Evolutionary conservation across 2,797 vertebrate species (phyloP), one percentile per base, ranked within the genome.

Genomic region (Coranthus polyacanthus): DNA sequence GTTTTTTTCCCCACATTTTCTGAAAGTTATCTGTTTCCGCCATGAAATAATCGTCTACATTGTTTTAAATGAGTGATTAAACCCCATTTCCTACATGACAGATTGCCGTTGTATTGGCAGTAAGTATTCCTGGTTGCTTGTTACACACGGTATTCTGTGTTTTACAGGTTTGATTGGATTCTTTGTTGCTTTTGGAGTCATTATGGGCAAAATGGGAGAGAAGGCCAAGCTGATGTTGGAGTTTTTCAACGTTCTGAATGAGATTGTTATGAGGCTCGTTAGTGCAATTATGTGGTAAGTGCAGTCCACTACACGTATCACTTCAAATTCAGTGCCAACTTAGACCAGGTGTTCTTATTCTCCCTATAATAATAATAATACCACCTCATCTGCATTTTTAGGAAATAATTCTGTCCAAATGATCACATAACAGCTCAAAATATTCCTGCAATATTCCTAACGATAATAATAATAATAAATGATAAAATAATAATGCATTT

Each of bases 131-230:
- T 29, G 26, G 26, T 29, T 1, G 26, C 26, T n/a, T 29, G 26
- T 7, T 6, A 29, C 26, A 41, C 13, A 6, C 16, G 50, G 3
- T 57, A 12, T 78, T 50, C 16, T 68, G 10, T 50, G n/a, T 67
- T 12, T 55, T 58, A 58, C 83, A 99, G 98, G 98, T 88, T 85
- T 99, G 79, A 99, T 99, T 82, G 98, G 97, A 68, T 99, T 99
- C 88, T 99, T 99, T 90, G 97, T 99, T 62, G 96, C 97, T 36
- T 99, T 99, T 73, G 98, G 98, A 61, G 95, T 99, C 32, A 95
- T 95, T 68, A 99, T 99, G 98, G 97, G 97, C 21, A 99, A 98
- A 90, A 98, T 99, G 98, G 98, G 98, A 2, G 97, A 99, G 36
- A 97, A 94, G 72, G 98, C 98, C 86, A 97, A 95, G 83, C 91